A percentile compares a stretch with the other conserved stretches of the same genome.
Conservation (phyloP, 2,797 vertebrate species). For the Lacerta agilis region DNA sequence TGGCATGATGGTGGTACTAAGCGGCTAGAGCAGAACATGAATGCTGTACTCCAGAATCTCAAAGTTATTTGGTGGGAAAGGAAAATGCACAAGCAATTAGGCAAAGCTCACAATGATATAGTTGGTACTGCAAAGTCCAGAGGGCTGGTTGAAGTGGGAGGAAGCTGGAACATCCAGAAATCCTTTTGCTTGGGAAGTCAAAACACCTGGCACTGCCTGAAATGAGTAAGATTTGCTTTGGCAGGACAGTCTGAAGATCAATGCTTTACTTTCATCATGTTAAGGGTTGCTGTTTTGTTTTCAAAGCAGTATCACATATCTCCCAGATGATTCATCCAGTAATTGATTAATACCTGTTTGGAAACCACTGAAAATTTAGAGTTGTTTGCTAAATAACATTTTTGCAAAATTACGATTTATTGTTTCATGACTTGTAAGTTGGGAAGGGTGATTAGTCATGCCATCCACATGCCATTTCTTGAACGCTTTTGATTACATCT, state of each 20-base stretch:
- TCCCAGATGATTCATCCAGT: slow-evolving; percentile 24
- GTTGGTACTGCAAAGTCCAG: not conserved
- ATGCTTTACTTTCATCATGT: not conserved
- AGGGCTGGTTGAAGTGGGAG: not conserved
- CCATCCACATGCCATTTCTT: slow-evolving; percentile 28
- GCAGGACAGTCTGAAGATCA: slow-evolving; percentile 2
- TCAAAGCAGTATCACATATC: not conserved
- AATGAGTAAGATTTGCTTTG: slow-evolving; percentile 5
- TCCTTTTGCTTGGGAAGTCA: not conserved
- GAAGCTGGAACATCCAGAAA: not conserved
- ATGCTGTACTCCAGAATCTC: not conserved
- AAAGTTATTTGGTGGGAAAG: not conserved
- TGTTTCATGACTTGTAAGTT: slow-evolving; percentile 22
- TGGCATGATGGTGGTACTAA: not conserved
- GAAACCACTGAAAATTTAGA: slow-evolving; percentile 8
- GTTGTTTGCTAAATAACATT: slow-evolving; percentile 4
- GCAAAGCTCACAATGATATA: not conserved
- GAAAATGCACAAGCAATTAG: not conserved
- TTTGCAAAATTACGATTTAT: slow-evolving; percentile 25
- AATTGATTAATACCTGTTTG: slow-evolving; percentile 21
- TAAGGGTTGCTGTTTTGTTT: not conserved
- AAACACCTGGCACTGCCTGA: slow-evolving; percentile 1
- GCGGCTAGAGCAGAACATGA: not conserved
- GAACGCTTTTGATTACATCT: slow-evolving; percentile 22
- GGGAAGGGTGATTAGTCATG: slow-evolving; percentile 26